Conservation (phyloP, 2,888 invertebrate genomes). For the Eupithecia tripunctaria region DNA sequence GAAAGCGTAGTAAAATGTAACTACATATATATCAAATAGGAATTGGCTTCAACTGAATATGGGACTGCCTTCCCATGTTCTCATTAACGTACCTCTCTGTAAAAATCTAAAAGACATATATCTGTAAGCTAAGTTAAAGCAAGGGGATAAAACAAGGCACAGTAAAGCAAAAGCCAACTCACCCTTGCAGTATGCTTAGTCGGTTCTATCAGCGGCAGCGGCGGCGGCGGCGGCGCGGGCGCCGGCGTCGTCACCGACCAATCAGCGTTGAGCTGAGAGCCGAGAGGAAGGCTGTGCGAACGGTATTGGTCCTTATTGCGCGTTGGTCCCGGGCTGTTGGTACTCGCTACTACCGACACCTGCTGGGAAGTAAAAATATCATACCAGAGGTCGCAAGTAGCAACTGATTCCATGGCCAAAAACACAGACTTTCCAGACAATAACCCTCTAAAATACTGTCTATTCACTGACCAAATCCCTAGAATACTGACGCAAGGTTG, state of each 20-base stretch:
- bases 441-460: too few relatives aligned
- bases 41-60: too few relatives aligned
- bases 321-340: conserved; percentile 41
- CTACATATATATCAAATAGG: too few relatives aligned
- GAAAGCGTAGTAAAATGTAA: too few relatives aligned
- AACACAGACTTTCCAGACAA: too few relatives aligned
- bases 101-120: neutral
- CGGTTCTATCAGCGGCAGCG: conserved; percentile 48
- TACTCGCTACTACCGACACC: conserved; percentile 44
- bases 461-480: too few relatives aligned
- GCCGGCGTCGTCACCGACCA: conserved; percentile 68
- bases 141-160: neutral
- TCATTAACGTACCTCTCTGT: too few relatives aligned
- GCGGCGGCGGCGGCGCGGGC: conserved; percentile 46
- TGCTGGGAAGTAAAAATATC: conserved; percentile 17
- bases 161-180: conserved; percentile 36
- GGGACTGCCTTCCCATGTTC: too few relatives aligned
- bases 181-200: conserved; percentile 70
- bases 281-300: conserved; percentile 86
- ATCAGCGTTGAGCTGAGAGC: conserved; percentile 81
- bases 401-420: too few relatives aligned
- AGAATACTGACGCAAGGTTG: too few relatives aligned
- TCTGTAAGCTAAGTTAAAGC: neutral
- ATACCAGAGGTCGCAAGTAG: too few relatives aligned
- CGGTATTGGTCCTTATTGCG: conserved; percentile 82